A percentile compares a stretch with the other conserved stretches of the same genome.
These are phyloP conservation scores for Lacanobia oleracea DNA, from an alignment of 2,888 invertebrate species.

Conservation along the genomic window DNA sequence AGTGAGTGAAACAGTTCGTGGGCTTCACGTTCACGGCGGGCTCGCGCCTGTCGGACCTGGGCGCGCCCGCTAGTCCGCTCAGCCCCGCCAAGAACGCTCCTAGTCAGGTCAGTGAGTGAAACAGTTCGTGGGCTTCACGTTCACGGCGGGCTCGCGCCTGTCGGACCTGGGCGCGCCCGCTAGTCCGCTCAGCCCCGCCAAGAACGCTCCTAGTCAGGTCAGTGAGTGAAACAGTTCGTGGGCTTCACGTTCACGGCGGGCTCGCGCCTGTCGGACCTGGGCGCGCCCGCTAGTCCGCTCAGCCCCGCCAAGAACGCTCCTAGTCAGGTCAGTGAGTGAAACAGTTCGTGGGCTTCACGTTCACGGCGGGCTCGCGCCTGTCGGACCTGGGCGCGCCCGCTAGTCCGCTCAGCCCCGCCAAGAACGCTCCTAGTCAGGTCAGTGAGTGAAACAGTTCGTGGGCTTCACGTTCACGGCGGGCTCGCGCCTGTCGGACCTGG, in stretches of 20 bases:
- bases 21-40: no score
- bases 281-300: constrained; percentile 79
- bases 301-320: constrained; percentile 86
- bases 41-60: no score
- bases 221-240: constrained; percentile 91
- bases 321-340: constrained; percentile 66
- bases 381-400: constrained; percentile 83
- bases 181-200: constrained; percentile 84
- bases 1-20: no score
- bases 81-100: no score
- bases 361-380: constrained; percentile 94
- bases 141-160: constrained; percentile 94
- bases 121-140: constrained; percentile 99
- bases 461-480: constrained; percentile 99
- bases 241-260: constrained; percentile 99
- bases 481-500: constrained; percentile 89
- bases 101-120: constrained; percentile 75
- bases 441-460: constrained; percentile 93
- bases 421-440: constrained; percentile 81
- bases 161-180: constrained; percentile 83
- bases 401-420: constrained; percentile 84
- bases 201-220: constrained; percentile 81
- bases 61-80: no score
- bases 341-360: constrained; percentile 98
- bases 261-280: constrained; percentile 89